Base-by-base conservation (phyloP, 2,113 vertebrate species). In the Paraplagusia blochii region DNA sequence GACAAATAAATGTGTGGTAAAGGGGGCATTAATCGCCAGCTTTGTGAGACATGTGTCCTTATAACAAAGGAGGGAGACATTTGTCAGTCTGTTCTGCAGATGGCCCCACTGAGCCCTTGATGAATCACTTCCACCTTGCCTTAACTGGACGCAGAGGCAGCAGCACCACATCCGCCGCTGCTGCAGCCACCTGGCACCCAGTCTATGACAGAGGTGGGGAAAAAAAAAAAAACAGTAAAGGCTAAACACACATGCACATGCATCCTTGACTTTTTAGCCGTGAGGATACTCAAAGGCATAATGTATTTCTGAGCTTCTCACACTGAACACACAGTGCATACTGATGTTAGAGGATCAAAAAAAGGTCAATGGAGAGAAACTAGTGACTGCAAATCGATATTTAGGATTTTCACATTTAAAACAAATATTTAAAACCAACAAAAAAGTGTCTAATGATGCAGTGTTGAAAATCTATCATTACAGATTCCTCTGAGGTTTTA, bases 41-140 rank as follows among this genome's bases (percentile, higher is more conserved):
- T 84, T 88, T 88, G 87, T 85, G 83, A 74, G 88, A 89, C 85
- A 85, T 78, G 78, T 89, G 89, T 90, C 89, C 89, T 91, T 88
- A 89, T 90, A 89, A 91, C 87, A 88, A 88, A 90, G 75, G 83
- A 90, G 88, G 85, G 89, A 84, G 82, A 87, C 87, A 90, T 92
- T 90, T 84, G 90, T 92, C 91, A 91, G 87, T 87, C 86, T 88
- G 77, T 85, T 72, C 81, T 77, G 72, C 89, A 89, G 88, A 88
- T 89, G 89, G 88, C 85, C 87, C 88, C 82, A 74, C 63, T 48
- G 85, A 85, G 84, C 71, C 59, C 54, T 72, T 89, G 91, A 91
- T 87, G 80, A 86, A 91, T 92, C 76, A 81, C 80, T 82, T 80
- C 74, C 77, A 83, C 77, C 85, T 85, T 75, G 81, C 71, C 83